Evolutionary conservation across 2,113 vertebrate genomes (phyloP).

Genomic region (Formicarius rufipectus): DNA sequence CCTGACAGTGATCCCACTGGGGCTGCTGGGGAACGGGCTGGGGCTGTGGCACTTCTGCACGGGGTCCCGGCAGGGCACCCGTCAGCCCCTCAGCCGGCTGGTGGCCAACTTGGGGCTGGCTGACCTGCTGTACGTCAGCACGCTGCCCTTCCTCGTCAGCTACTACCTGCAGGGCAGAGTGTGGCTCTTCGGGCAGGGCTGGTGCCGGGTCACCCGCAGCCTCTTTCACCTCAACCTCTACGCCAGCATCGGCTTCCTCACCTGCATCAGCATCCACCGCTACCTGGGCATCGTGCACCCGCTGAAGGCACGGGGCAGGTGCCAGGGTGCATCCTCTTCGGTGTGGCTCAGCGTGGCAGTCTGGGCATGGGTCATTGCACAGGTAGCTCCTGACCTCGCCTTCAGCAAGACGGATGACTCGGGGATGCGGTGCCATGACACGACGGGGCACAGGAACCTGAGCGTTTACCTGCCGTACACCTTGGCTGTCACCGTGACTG

Average conservation of each 20-base stretch:
- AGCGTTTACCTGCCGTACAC: slow-evolving; percentile 71
- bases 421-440: slow-evolving; percentile 60
- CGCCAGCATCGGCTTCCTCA: slow-evolving; percentile 84
- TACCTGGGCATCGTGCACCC: slow-evolving; percentile 84
- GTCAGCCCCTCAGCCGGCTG: slow-evolving; percentile 66
- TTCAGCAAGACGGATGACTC: slow-evolving; percentile 43
- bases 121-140: slow-evolving; percentile 80
- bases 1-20: slow-evolving; percentile 73
- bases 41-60: slow-evolving; percentile 64
- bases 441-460: background rate
- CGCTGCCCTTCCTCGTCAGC: slow-evolving; percentile 76
- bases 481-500: slow-evolving; percentile 59
- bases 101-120: slow-evolving; percentile 78
- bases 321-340: background rate
- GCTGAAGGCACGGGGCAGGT: slow-evolving; percentile 71
- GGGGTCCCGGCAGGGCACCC: background rate
- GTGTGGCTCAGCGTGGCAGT: slow-evolving; percentile 47
- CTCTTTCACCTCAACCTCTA: slow-evolving; percentile 84
- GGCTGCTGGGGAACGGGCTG: slow-evolving; percentile 73
- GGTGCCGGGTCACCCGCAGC: slow-evolving; percentile 77
- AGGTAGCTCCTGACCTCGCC: slow-evolving; percentile 72
- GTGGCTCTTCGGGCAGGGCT: slow-evolving; percentile 77
- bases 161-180: slow-evolving; percentile 60
- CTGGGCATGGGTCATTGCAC: slow-evolving; percentile 73
- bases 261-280: slow-evolving; percentile 83